These are phyloP conservation scores for Hiodon alosoides DNA, from an alignment of 2,113 vertebrate genomes.

Conservation along the genomic window DNA sequence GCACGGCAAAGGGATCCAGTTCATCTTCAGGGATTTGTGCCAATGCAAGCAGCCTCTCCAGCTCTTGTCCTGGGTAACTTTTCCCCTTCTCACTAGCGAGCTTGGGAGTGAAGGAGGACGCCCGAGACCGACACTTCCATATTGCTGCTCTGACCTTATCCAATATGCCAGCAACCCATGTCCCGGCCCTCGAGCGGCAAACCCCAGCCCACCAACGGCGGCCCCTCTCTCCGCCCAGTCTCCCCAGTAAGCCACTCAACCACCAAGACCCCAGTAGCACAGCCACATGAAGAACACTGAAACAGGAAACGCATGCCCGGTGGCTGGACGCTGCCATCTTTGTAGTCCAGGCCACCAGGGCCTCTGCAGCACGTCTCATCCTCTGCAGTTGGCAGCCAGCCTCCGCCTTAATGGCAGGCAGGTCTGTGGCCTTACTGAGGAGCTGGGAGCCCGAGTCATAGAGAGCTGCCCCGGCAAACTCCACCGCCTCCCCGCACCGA, in stretches of 20 bases:
- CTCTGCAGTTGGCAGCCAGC: conserved; percentile 48
- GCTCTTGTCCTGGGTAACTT: conserved; percentile 67
- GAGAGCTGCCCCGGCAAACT: conserved; percentile 62
- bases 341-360: conserved; percentile 47
- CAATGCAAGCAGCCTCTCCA: conserved; percentile 77
- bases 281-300: conserved; percentile 60
- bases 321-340: conserved; percentile 40
- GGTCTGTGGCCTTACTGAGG: conserved; percentile 57
- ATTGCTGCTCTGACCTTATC: conserved; percentile 41
- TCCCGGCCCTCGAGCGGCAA: conserved; percentile 60
- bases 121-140: conserved; percentile 31
- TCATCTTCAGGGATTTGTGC: conserved; percentile 80
- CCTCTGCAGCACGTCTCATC: conserved; percentile 43
- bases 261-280: conserved; percentile 59
- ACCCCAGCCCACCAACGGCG: conserved; percentile 57
- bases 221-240: conserved; percentile 46
- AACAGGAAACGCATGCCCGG: conserved; percentile 56
- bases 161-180: conserved; percentile 40
- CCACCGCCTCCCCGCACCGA: conserved; percentile 67
- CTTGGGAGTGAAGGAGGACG: conserved; percentile 33
- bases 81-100: conserved; percentile 54
- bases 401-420: conserved; percentile 58
- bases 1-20: conserved; percentile 81
- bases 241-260: conserved; percentile 36
- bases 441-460: conserved; percentile 65